Conservation (phyloP, 2,888 invertebrate genomes). For the Acleris laterana region DNA sequence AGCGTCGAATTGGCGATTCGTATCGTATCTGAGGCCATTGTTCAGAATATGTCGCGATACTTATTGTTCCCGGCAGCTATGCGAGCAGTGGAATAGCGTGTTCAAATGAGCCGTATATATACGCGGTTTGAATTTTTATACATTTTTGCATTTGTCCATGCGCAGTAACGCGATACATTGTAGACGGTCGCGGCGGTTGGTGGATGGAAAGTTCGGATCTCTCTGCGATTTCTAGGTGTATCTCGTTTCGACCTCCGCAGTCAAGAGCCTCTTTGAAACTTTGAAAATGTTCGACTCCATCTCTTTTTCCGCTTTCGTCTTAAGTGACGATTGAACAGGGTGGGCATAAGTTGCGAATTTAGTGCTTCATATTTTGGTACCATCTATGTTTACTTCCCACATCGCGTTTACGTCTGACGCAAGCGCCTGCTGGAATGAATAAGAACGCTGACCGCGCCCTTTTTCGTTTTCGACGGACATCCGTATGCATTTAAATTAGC, state of each 20-base stretch:
- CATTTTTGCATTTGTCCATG: conserved; percentile 32
- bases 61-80: conserved; percentile 72
- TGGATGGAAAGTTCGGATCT: conserved; percentile 33
- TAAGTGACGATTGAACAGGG: too few relatives aligned
- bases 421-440: conserved; percentile 33
- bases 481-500: conserved; percentile 49
- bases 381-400: conserved; percentile 21
- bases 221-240: conserved; percentile 36
- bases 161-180: conserved; percentile 30
- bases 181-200: conserved; percentile 1
- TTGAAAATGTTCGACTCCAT: too few relatives aligned
- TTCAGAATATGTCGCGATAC: conserved; percentile 80
- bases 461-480: conserved; percentile 48
- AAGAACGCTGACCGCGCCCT: conserved; percentile 47
- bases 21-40: conserved; percentile 77
- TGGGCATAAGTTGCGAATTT: too few relatives aligned
- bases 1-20: conserved; percentile 74
- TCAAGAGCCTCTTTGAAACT: neutral
- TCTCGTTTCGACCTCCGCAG: conserved; percentile 33
- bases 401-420: conserved; percentile 20
- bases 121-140: conserved; percentile 67
- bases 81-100: conserved; percentile 62
- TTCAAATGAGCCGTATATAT: conserved; percentile 72
- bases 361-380: neutral
- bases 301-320: too few relatives aligned